Conservation (phyloP, 2,113 vertebrate species). For the Holacanthus passer region DNA sequence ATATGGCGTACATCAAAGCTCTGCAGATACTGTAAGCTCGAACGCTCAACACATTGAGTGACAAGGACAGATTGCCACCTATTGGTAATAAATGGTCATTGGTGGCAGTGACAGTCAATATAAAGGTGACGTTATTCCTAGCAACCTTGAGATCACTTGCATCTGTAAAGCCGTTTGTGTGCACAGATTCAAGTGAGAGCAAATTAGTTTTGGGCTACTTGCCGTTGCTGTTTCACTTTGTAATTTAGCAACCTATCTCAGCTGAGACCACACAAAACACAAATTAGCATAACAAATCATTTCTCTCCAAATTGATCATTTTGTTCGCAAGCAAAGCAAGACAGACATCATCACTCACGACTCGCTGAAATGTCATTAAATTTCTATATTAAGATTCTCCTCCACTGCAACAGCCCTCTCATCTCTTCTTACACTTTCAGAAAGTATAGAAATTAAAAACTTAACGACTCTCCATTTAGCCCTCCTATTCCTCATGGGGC, state of each 20-base stretch:
- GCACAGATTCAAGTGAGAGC: not conserved
- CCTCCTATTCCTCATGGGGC: slow-evolving; percentile 66
- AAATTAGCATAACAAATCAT: slow-evolving; percentile 58
- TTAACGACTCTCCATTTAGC: slow-evolving; percentile 63
- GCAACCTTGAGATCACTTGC: slow-evolving; percentile 11
- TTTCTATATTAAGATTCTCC: slow-evolving; percentile 46
- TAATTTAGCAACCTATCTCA: slow-evolving; percentile 38
- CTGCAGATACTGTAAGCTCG: slow-evolving; percentile 33
- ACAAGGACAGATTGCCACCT: slow-evolving; percentile 81
- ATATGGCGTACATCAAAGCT: slow-evolving; percentile 60
- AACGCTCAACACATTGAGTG: slow-evolving; percentile 41
- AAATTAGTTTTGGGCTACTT: slow-evolving; percentile 18
- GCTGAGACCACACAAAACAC: slow-evolving; percentile 43
- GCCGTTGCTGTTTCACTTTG: slow-evolving; percentile 26
- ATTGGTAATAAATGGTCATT: slow-evolving; percentile 69
- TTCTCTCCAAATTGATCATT: slow-evolving; percentile 53
- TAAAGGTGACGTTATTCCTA: slow-evolving; percentile 40
- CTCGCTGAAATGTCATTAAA: slow-evolving; percentile 39
- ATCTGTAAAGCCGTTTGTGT: slow-evolving; percentile 3
- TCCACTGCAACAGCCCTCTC: slow-evolving; percentile 17
- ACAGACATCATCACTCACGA: slow-evolving; percentile 36
- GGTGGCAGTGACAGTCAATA: slow-evolving; percentile 15
- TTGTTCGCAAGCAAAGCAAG: slow-evolving; percentile 36
- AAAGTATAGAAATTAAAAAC: slow-evolving; percentile 70
- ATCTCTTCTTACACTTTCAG: slow-evolving; percentile 37